These are phyloP conservation scores for Microtus ochrogaster DNA, from an alignment of 2,113 vertebrate genomes.

Conservation along the genomic window DNA sequence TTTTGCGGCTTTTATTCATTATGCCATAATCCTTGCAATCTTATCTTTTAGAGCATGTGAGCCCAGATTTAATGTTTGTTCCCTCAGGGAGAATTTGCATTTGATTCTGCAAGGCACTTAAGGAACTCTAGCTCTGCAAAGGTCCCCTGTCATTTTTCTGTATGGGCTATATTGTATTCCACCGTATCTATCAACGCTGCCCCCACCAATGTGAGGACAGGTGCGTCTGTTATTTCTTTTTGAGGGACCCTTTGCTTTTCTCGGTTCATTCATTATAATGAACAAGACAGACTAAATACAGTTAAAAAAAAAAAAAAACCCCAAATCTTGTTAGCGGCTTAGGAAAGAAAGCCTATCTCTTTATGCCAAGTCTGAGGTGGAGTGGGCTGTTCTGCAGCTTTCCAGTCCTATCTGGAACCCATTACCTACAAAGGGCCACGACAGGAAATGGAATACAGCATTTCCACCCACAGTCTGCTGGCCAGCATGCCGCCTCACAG, in stretches of 20 bases:
- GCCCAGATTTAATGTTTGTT: background rate
- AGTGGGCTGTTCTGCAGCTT: background rate
- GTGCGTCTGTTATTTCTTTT: slow-evolving; percentile 29
- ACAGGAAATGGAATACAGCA: background rate
- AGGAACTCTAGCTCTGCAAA: background rate
- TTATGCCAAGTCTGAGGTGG: background rate
- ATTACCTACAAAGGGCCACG: background rate
- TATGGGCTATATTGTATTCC: background rate
- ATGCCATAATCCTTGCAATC: background rate
- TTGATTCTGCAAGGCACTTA: background rate
- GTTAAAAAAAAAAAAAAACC: slow-evolving; percentile 40
- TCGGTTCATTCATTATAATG: slow-evolving; percentile 16
- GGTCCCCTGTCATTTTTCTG: background rate
- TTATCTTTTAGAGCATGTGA: slow-evolving; percentile 18
- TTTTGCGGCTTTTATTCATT: slow-evolving; percentile 22
- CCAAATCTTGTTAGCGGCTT: background rate
- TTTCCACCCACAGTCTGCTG: background rate
- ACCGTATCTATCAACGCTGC: background rate
- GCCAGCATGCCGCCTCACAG: background rate
- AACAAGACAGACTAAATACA: slow-evolving; percentile 42
- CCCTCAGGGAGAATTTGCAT: background rate
- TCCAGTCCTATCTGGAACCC: background rate
- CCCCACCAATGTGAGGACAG: background rate
- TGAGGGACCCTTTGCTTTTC: background rate
- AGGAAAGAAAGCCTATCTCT: slow-evolving; percentile 8